Conservation (phyloP, 2,797 vertebrate genomes). For the Oceanodroma leucorhoa region DNA sequence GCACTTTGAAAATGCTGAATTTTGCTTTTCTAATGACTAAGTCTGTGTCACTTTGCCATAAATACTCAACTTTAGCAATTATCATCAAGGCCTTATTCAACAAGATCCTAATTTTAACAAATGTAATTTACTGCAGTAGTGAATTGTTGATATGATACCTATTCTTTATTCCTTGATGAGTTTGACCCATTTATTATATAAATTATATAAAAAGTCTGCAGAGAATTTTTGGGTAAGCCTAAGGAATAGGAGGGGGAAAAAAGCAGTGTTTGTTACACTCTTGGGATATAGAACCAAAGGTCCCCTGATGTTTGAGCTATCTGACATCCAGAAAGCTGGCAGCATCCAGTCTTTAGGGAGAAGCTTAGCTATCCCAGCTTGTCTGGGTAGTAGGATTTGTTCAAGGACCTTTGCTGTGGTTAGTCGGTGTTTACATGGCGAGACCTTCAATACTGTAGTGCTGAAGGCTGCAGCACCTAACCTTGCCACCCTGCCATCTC, state of each 20-base stretch:
- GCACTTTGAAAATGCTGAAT: constrained; percentile 17
- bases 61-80: constrained; percentile 34
- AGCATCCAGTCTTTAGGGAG: not conserved
- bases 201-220: not conserved
- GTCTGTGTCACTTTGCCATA: constrained; percentile 6
- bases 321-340: not conserved
- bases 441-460: not conserved
- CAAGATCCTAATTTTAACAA: constrained; percentile 32
- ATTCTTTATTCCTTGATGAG: constrained; percentile 39
- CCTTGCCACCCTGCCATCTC: not conserved
- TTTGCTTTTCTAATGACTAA: constrained; percentile 37
- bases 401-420: not conserved
- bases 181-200: constrained; percentile 49
- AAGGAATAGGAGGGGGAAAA: not conserved
- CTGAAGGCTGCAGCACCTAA: not conserved
- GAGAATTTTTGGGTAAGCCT: not conserved
- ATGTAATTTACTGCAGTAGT: not conserved
- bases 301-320: not conserved
- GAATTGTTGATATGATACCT: constrained; percentile 16
- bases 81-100: constrained; percentile 32
- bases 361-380: not conserved
- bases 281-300: not conserved
- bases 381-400: not conserved
- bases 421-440: accelerated
- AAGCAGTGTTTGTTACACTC: not conserved